Base-by-base conservation (phyloP, 2,113 vertebrate genomes). In the Mandrillus leucophaeus region DNA sequence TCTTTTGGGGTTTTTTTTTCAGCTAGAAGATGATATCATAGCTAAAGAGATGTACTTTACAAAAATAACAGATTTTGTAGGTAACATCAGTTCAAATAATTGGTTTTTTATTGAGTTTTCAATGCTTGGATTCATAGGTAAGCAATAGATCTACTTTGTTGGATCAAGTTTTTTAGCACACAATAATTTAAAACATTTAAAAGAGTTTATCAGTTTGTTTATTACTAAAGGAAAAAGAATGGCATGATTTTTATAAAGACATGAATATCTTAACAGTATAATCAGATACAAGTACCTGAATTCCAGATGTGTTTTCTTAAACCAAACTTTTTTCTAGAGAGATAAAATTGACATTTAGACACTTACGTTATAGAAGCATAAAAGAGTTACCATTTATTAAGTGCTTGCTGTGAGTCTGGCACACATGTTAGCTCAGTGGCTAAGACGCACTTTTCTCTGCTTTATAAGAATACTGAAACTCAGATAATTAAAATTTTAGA, bases 1-100 rank as follows among this genome's bases (percentile, higher is more conserved):
- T 38, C 43, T 35, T 94, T 94, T 97, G 38, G 35, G 57, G 66
- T 61, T 85, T 32, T 14, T 32, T 38, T n/a, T 96, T 8, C 92
- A 99, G 99, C 98, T 99, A 78, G 99, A 99, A 98, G 99, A 99
- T 97, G 99, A 99, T 95, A 98, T 99, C 95, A 82, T 99, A 97
- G 99, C 99, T 91, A 99, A 97, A 88, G 80, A 98, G 75, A 96
- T 86, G 87, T 99, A 99, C 96, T 92, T 98, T 80, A 97, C 97
- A 95, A 97, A 96, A 59, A 98, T 99, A 92, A 97, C 97, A 97
- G 82, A 90, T 59, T 99, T 99, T 95, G 78, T 97, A 68, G 90
- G 79, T 81, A 50, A 96, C 45, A 97, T 99, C 38, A 91, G 98
- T 52, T 98, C 98, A 32, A 95, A 97, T 52, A 98, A 99, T 0